A percentile compares a stretch with the other conserved stretches of the same genome.
phyloP scores from a whole-genome alignment of 1,140 invertebrate species.

The Odontomachus brunneus region DNA sequence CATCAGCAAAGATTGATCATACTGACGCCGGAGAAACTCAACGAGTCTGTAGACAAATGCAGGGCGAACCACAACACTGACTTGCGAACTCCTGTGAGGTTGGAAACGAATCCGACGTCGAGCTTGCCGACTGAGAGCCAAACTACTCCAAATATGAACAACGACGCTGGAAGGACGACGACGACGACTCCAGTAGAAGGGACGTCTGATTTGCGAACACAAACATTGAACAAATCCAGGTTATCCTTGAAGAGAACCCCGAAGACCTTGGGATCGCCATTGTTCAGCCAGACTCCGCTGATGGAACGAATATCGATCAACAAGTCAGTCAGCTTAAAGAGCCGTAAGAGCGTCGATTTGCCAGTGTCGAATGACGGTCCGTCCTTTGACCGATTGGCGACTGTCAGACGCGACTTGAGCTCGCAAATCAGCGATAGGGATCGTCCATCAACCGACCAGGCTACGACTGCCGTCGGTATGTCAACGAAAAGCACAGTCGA shows the following conservation, averaged over 20 bases:
- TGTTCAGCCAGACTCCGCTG: neutral
- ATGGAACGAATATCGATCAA: neutral
- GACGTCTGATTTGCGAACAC: neutral
- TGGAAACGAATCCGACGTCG: neutral
- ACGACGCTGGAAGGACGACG: neutral
- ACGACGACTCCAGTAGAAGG: too few relatives aligned
- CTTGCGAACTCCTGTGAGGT: constrained; percentile 3
- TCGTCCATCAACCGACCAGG: too few relatives aligned
- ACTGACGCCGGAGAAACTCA: constrained; percentile 4
- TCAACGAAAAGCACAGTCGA: neutral
- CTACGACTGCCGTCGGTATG: too few relatives aligned
- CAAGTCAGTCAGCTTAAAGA: neutral
- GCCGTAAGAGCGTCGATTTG: neutral
- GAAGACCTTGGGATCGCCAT: neutral
- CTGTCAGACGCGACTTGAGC: constrained; percentile 46
- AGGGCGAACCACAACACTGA: neutral
- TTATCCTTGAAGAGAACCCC: constrained; percentile 48
- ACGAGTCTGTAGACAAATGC: neutral
- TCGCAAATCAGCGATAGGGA: neutral
- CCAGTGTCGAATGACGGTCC: neutral
- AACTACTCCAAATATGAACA: neutral
- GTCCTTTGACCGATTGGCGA: neutral
- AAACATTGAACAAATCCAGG: neutral
- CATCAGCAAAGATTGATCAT: neutral
- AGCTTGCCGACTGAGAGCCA: neutral